These are phyloP conservation scores for Philantomba maxwellii DNA, from an alignment of 2,113 vertebrate species.

Conservation along the genomic window DNA sequence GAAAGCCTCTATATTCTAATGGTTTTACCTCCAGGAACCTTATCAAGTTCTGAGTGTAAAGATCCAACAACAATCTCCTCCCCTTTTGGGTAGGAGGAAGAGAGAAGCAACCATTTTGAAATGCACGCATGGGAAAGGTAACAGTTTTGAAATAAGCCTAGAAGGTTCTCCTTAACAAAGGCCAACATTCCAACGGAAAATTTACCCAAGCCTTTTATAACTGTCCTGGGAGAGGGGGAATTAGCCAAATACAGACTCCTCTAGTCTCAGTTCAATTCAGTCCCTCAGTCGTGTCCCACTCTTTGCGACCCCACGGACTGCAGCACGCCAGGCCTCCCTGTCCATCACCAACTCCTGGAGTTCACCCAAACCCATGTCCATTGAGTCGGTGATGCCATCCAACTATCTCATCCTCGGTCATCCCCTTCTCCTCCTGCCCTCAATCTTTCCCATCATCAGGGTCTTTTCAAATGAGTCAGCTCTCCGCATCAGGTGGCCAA, in stretches of 20 bases:
- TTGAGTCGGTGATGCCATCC: background rate
- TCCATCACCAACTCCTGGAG: background rate
- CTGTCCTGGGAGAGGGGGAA: background rate
- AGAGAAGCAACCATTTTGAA: constrained; percentile 16
- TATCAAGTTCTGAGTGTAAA: background rate
- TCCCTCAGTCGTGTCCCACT: background rate
- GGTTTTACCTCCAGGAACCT: background rate
- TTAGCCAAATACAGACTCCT: background rate
- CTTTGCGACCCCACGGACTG: background rate
- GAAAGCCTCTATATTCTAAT: background rate
- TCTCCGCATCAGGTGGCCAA: background rate
- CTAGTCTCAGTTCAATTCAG: background rate
- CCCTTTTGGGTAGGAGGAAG: background rate
- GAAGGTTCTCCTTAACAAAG: constrained; percentile 6
- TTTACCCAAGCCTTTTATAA: background rate
- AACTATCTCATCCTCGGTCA: background rate
- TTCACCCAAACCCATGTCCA: background rate
- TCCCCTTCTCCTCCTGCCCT: background rate
- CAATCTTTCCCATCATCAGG: background rate
- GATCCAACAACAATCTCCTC: background rate
- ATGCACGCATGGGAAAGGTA: background rate
- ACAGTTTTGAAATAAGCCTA: constrained; percentile 15
- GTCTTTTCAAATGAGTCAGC: background rate
- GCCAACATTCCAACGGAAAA: constrained; percentile 15
- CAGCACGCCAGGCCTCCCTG: background rate